These are phyloP conservation scores for Burhinus bistriatus DNA, from an alignment of 2,113 vertebrate species.

Conservation along the genomic window DNA sequence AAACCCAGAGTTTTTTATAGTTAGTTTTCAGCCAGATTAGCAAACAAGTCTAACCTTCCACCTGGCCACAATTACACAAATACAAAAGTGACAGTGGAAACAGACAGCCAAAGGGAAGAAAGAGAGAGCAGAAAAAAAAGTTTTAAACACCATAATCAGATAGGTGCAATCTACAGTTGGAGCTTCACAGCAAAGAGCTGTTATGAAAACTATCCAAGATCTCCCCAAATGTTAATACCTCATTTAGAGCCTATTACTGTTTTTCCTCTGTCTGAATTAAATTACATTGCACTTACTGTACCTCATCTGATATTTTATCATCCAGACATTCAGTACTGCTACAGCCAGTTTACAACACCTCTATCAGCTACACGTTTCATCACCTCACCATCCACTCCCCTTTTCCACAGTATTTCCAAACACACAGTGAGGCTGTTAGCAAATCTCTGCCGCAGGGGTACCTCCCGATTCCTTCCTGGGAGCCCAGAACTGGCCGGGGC, in stretches of 20 bases:
- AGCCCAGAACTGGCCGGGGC: not conserved
- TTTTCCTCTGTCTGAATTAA: not conserved
- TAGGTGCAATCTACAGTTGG: not conserved
- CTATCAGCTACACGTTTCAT: not conserved
- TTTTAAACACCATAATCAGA: not conserved
- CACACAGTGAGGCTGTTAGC: not conserved
- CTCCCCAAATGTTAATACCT: not conserved
- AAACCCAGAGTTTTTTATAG: not conserved
- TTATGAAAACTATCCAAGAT: not conserved
- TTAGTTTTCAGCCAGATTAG: not conserved
- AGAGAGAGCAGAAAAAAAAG: accelerated
- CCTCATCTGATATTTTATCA: not conserved
- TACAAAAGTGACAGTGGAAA: not conserved
- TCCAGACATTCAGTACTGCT: not conserved
- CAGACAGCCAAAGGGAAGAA: not conserved
- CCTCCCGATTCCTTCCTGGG: not conserved
- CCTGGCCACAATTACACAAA: not conserved
- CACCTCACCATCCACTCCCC: not conserved
- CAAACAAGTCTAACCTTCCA: not conserved
- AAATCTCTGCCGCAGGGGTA: not conserved
- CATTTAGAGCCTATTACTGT: not conserved
- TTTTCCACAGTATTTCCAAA: not conserved
- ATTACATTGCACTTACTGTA: slow-evolving; percentile 8
- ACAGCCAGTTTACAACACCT: not conserved
- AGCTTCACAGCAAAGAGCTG: not conserved